phyloP scores from a whole-genome alignment of 1,140 invertebrate genomes.

The Euwallacea fornicatus region DNA sequence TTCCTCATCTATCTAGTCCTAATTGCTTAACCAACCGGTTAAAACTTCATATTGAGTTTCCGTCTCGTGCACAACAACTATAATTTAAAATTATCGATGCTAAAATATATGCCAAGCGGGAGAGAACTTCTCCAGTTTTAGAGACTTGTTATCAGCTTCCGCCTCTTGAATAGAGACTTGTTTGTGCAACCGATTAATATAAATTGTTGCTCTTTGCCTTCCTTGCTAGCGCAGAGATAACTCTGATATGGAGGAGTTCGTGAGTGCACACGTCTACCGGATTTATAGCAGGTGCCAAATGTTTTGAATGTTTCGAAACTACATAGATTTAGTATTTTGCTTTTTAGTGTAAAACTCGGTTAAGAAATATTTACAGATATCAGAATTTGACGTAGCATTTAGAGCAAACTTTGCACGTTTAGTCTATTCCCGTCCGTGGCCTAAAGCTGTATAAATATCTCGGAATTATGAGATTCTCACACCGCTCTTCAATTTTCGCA shows the following conservation, averaged over 20 bases:
- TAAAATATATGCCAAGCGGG: conserved; percentile 14
- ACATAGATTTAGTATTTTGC: background rate
- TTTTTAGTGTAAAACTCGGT: too few relatives aligned
- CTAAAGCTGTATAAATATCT: too few relatives aligned
- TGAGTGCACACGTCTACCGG: conserved; percentile 4
- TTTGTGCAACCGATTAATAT: conserved; percentile 32
- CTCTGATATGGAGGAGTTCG: conserved; percentile 7
- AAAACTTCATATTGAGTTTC: conserved; percentile 12
- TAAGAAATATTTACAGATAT: too few relatives aligned
- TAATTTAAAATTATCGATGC: conserved; percentile 23
- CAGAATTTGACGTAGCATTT: too few relatives aligned
- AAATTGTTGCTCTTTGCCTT: conserved; percentile 24
- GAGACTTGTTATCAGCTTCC: conserved; percentile 18
- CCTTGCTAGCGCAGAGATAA: conserved; percentile 13
- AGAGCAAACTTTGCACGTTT: too few relatives aligned
- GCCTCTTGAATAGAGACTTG: conserved; percentile 24
- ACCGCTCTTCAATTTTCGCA: too few relatives aligned
- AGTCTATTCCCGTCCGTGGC: too few relatives aligned
- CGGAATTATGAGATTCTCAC: too few relatives aligned
- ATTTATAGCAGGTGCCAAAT: conserved; percentile 24
- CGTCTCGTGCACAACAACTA: conserved; percentile 4
- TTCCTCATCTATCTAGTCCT: background rate
- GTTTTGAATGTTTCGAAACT: conserved; percentile 3
- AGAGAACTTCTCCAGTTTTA: conserved; percentile 19
- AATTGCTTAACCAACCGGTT: conserved; percentile 12